These are phyloP conservation scores for Gopherus evgoodei DNA, from an alignment of 2,113 vertebrate genomes.

Conservation along the genomic window DNA sequence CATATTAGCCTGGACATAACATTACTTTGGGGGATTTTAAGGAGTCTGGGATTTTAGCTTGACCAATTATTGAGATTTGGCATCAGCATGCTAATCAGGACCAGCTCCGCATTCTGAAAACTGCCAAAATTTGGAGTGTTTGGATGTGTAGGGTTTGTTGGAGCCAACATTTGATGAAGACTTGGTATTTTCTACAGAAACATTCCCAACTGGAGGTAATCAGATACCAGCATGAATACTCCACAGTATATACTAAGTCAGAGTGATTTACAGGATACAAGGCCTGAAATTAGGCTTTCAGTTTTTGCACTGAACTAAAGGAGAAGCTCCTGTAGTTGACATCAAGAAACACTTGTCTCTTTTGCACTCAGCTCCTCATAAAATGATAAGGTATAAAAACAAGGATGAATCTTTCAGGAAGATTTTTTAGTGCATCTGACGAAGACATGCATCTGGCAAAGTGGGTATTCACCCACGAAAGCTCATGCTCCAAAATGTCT, in stretches of 20 bases:
- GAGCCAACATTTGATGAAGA: conserved; percentile 9
- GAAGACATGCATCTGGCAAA: too few relatives aligned
- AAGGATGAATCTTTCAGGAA: conserved; percentile 6
- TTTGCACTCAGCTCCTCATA: conserved; percentile 39
- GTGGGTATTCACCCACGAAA: too few relatives aligned
- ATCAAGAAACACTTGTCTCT: conserved; percentile 28
- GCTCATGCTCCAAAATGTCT: too few relatives aligned
- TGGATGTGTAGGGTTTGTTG: conserved; percentile 38
- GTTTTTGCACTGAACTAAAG: conserved; percentile 46
- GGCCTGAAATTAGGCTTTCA: conserved; percentile 24
- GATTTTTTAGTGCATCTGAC: neutral
- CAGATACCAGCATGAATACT: conserved; percentile 48
- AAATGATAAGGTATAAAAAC: conserved; percentile 31
- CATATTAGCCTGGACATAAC: neutral
- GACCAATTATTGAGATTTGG: neutral
- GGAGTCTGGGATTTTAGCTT: neutral
- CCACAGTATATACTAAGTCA: conserved; percentile 29
- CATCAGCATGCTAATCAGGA: neutral
- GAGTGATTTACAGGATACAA: conserved; percentile 42
- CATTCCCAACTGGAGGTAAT: conserved; percentile 54
- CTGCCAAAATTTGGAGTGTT: neutral
- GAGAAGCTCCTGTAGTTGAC: conserved; percentile 38
- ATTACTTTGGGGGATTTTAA: conserved; percentile 21
- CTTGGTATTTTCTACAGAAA: conserved; percentile 53
- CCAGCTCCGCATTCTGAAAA: conserved; percentile 11